Evolutionary conservation across 2,888 invertebrate species (phyloP).

Genomic region (Cataglyphis altisquamis): DNA sequence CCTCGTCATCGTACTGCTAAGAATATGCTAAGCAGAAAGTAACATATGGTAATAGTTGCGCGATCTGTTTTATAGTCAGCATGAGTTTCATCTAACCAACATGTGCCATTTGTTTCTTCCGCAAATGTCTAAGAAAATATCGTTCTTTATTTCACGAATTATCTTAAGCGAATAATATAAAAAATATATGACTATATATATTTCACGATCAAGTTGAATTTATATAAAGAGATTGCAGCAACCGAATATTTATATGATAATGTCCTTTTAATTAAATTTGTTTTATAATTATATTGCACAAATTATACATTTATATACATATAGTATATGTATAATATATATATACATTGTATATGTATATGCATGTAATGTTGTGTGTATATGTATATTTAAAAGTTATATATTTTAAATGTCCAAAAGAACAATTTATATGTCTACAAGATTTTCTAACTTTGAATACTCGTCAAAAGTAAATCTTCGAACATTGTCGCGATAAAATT

Average conservation of each 20-base stretch:
- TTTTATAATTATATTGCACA: neutral
- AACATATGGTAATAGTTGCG: slow-evolving; percentile 59
- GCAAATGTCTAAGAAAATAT: slow-evolving; percentile 44
- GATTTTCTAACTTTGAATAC: neutral
- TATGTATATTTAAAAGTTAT: neutral
- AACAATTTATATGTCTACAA: neutral
- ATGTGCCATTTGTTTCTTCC: slow-evolving; percentile 62
- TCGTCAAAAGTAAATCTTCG: slow-evolving; percentile 60
- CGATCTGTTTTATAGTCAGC: slow-evolving; percentile 42
- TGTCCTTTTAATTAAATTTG: neutral
- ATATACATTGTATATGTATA: neutral
- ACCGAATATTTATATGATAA: neutral
- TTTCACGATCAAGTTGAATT: neutral
- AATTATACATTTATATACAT: neutral
- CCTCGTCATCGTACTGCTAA: slow-evolving; percentile 66
- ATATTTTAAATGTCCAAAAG: neutral
- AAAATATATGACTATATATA: neutral
- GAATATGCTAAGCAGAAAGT: slow-evolving; percentile 53
- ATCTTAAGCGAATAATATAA: neutral
- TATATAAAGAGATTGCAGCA: neutral
- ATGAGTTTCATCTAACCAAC: slow-evolving; percentile 34
- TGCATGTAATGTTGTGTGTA: neutral
- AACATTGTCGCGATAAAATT: slow-evolving; percentile 61
- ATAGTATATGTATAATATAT: neutral
- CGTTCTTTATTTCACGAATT: slow-evolving; percentile 12